Percentiles rank a stretch among this genome's conserved stretches.
Conservation (phyloP, 2,797 vertebrate genomes). For the Eidolon dupreanum region DNA sequence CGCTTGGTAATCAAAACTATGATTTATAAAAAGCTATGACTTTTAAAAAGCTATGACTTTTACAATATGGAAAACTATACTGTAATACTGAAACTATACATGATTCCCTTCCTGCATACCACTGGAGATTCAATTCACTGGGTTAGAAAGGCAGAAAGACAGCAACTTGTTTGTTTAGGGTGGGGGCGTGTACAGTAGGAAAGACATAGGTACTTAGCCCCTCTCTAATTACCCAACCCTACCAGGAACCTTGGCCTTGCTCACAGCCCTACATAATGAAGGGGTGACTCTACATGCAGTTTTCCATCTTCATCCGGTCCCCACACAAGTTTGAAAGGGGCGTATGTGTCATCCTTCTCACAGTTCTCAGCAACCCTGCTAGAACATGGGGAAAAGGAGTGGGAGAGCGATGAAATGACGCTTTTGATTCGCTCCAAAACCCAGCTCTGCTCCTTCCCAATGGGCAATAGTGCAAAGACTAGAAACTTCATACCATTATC, state of each 20-base stretch:
- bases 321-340: not conserved
- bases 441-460: not conserved
- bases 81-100: not conserved
- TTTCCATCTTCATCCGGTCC: not conserved
- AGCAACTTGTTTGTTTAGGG: not conserved
- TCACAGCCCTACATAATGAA: not conserved
- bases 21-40: not conserved
- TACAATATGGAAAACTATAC: not conserved
- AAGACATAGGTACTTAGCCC: not conserved
- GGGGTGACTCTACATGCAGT: not conserved
- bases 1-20: not conserved
- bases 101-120: not conserved
- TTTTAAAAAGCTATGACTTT: not conserved
- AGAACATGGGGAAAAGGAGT: not conserved
- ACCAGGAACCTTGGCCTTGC: not conserved
- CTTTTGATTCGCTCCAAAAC: not conserved
- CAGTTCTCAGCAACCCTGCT: not conserved
- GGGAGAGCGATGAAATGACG: not conserved
- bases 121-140: not conserved
- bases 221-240: not conserved
- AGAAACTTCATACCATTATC: not conserved
- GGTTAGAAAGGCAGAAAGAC: not conserved
- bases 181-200: not conserved
- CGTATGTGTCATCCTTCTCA: not conserved
- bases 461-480: not conserved